Evolutionary conservation across 2,888 invertebrate species (phyloP), one percentile per base, ranked within the genome.

Genomic region (Cephus rjabovi): DNA sequence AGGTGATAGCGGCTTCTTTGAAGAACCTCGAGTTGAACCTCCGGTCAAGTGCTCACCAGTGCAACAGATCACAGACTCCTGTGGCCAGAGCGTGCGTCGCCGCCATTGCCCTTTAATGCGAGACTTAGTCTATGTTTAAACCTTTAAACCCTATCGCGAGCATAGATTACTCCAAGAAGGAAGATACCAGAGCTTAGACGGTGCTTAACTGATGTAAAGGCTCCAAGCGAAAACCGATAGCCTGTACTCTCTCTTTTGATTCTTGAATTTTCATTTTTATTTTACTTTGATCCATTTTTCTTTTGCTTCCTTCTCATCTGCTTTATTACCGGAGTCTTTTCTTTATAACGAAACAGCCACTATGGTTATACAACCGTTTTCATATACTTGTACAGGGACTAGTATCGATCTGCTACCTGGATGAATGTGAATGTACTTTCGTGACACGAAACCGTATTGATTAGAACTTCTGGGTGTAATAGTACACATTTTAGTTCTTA

Each of bases 1-100:
- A 86, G 87, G 81, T 86, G 91, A 90, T 91, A 90, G 91, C 91
- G 90, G 90, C 84, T 56, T 75, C 89, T 89, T 90, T 90, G 87
- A 90, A 82, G 85, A 83, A 82, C 79, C 78, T 79, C 70, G 74
- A 79, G 74, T 81, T 81, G 81, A 84, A 84, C 81, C 80, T 81
- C 79, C 82, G 85, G 84, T 89, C 89, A 85, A 88, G 87, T 87
- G 86, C 81, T 84, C 82, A 79, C 79, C 79, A 75, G 81, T 75
- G 75, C 74, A 68, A 81, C 74, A 80, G 73, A 80, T 80, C 73
- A 34, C 70, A 75, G 79, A 68, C 76, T 75, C 69, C 76, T 69
- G 79, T 77, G 80, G 74, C 37, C 71, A 74, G 79, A 77, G 75
- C 69, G 74, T 75, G 77, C 34, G 71, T 68, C 75, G 34, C 69